Base-by-base conservation (phyloP, 2,113 vertebrate species). In the Tiliqua scincoides region DNA sequence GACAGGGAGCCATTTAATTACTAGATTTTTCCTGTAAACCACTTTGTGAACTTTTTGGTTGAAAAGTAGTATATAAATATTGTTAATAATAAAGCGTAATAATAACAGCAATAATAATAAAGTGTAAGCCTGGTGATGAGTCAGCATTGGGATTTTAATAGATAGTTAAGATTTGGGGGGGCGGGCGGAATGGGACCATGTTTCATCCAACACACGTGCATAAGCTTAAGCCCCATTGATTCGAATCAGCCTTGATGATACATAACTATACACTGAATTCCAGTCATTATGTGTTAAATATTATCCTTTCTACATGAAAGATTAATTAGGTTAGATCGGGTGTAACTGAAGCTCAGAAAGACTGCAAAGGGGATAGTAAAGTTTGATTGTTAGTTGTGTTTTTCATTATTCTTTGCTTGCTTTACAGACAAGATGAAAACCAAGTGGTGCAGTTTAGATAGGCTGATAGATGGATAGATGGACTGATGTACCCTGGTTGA, bases 331-430 rank as follows among this genome's bases (percentile, higher is more conserved):
- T 82, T 67, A 68, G 30, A 43, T 35, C 57, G 48, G 25, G 57
- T 30, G 11, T 63, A 80, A 73, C 7, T 32, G 43, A 73, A 59
- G n/a, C 25, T 71, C 43, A 62, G 77, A 67, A 54, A 87, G 25
- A 59, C 21, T 75, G 43, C 43, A 72, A 72, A 30, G 54, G 54
- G 77, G 21, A 43, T 25, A 37, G 35, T 82, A 82, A 75, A 68
- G 61, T 67, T n/a, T 87, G 71, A 76, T 35, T 40, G 62, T 75
- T 80, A 76, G 52, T 74, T 81, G 78, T 14, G 59, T 82, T 87
- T 87, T 43, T 82, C 17, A 72, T 35, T 37, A 82, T 76, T 65
- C 68, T 43, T 81, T 52, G 52, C 37, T 81, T 71, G 71, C 9
- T 43, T 81, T 65, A 43, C 52, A 52, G 61, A 70, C 10, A 62